Percentiles rank a stretch among this genome's conserved stretches.
Evolutionary conservation across 2,113 vertebrate genomes (phyloP).

Genomic region (Gadus macrocephalus): DNA sequence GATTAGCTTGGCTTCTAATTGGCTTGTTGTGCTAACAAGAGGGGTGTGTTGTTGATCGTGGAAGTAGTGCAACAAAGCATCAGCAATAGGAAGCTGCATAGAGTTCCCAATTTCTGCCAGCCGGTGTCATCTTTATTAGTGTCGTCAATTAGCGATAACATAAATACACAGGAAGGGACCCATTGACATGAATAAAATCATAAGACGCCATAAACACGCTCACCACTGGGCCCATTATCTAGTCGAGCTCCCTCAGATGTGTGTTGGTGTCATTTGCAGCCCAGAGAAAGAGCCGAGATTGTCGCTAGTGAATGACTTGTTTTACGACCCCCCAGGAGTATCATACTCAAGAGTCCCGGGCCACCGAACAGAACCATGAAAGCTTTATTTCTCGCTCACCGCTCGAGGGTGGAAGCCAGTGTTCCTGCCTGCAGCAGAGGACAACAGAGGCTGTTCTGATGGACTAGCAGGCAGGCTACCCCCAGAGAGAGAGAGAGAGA

Average conservation of each 20-base stretch:
- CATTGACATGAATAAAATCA: neutral
- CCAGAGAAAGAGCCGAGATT: constrained; percentile 58
- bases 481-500: constrained; percentile 4
- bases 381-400: constrained; percentile 61
- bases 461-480: constrained; percentile 51
- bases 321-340: constrained; percentile 57
- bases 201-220: neutral
- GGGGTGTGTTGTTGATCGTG: constrained; percentile 35
- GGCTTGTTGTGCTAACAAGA: constrained; percentile 53
- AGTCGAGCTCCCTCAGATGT: constrained; percentile 50
- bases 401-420: constrained; percentile 54
- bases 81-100: too few relatives aligned
- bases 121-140: neutral
- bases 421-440: constrained; percentile 57
- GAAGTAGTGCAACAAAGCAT: constrained; percentile 19
- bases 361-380: constrained; percentile 63
- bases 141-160: too few relatives aligned
- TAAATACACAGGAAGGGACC: too few relatives aligned
- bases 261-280: constrained; percentile 49
- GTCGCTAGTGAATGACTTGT: constrained; percentile 59
- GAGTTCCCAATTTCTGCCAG: neutral
- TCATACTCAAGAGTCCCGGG: constrained; percentile 54
- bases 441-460: constrained; percentile 66
- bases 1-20: constrained; percentile 50
- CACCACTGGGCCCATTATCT: neutral